These are phyloP conservation scores for Bradypodion pumilum DNA, from an alignment of 2,797 vertebrate genomes.

Conservation along the genomic window DNA sequence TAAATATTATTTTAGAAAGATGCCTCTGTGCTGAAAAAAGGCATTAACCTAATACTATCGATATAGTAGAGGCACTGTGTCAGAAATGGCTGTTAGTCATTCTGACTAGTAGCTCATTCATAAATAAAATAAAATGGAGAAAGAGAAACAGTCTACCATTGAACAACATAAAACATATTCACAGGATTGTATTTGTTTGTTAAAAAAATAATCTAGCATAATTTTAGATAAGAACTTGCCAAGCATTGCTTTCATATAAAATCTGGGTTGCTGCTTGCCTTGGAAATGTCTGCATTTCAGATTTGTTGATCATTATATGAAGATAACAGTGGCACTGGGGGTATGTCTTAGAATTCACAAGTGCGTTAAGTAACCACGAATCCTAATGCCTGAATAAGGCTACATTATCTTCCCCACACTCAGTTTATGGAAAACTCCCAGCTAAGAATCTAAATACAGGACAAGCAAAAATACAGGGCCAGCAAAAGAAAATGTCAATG, in stretches of 20 bases:
- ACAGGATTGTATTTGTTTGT: not conserved
- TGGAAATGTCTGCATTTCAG: too few relatives aligned
- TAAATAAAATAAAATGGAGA: not conserved
- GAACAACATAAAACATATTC: not conserved
- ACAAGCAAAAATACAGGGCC: not conserved
- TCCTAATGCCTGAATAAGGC: not conserved
- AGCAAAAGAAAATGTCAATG: constrained; percentile 5
- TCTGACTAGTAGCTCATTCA: not conserved
- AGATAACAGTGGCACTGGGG: too few relatives aligned
- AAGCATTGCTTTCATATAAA: too few relatives aligned
- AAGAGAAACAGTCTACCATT: not conserved
- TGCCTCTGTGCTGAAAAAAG: not conserved
- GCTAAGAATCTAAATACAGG: not conserved
- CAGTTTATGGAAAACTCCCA: not conserved
- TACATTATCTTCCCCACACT: not conserved
- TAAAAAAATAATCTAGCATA: too few relatives aligned
- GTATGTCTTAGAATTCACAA: too few relatives aligned
- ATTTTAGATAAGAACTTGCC: too few relatives aligned
- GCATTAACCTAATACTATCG: not conserved
- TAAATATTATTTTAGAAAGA: not conserved
- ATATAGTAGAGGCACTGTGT: not conserved
- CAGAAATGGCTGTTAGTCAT: not conserved
- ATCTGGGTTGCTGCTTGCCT: too few relatives aligned
- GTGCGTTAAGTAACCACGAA: not conserved
- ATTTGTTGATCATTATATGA: too few relatives aligned